Evolutionary conservation across 2,888 invertebrate genomes (phyloP).

Genomic region (Scaptomyza flava): DNA sequence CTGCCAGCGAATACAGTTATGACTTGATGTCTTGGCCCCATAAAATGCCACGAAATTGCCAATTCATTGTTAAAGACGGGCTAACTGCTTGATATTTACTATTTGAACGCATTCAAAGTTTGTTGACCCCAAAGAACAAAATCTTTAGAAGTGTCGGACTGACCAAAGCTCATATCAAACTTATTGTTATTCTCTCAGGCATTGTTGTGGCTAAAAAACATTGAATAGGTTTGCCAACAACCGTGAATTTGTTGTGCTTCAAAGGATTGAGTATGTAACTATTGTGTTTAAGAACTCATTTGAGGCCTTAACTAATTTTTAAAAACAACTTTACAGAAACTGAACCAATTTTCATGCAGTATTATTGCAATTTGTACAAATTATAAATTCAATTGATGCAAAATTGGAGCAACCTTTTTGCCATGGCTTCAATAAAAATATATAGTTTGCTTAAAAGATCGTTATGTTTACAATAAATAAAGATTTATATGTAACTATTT

Average conservation of each 20-base stretch:
- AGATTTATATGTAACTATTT: too few relatives aligned
- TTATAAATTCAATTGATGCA: not conserved
- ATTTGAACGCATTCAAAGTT: conserved; percentile 43
- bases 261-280: conserved; percentile 11
- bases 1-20: conserved; percentile 61
- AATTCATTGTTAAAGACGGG: conserved; percentile 61
- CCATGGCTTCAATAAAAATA: too few relatives aligned
- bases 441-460: too few relatives aligned
- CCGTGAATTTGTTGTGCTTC: not conserved
- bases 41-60: conserved; percentile 58
- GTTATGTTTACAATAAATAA: too few relatives aligned
- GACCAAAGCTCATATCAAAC: conserved; percentile 6
- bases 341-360: not conserved
- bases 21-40: conserved; percentile 63
- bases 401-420: not conserved
- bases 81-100: conserved; percentile 40
- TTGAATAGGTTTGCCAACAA: conserved; percentile 16
- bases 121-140: conserved; percentile 35
- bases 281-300: not conserved
- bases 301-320: not conserved
- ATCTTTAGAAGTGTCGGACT: conserved; percentile 30
- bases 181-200: conserved; percentile 42
- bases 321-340: not conserved
- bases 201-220: conserved; percentile 26
- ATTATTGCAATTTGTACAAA: not conserved